Evolutionary conservation across 2,888 invertebrate species (phyloP).

Genomic region (Escarpia spicata): DNA sequence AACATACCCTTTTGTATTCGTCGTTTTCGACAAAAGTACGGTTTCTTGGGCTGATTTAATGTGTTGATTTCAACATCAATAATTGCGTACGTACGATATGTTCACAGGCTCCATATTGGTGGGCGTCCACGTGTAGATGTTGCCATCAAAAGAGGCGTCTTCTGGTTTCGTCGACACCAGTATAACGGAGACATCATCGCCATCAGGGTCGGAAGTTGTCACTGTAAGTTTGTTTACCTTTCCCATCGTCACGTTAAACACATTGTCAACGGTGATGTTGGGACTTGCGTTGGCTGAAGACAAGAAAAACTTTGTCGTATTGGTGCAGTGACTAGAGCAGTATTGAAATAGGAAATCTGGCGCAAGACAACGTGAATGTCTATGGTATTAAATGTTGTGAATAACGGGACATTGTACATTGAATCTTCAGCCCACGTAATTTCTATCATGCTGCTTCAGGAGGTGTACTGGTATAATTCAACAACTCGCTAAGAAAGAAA

Average conservation of each 20-base stretch:
- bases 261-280: neutral
- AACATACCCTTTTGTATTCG: no score
- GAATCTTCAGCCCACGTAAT: no score
- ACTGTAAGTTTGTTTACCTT: neutral
- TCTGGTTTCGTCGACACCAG: neutral
- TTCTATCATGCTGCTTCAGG: no score
- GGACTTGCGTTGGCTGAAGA: neutral
- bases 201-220: neutral
- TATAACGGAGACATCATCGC: neutral
- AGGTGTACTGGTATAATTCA: no score
- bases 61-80: neutral
- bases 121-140: neutral
- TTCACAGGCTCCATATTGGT: neutral
- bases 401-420: no score
- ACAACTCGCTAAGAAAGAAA: no score
- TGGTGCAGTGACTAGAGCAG: no score
- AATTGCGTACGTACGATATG: neutral
- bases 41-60: neutral
- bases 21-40: neutral
- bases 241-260: neutral
- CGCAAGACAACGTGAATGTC: no score
- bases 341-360: no score
- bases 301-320: neutral
- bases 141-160: neutral
- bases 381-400: no score